A percentile compares a stretch with the other conserved stretches of the same genome.
Evolutionary conservation across 2,797 vertebrate species (phyloP).

Genomic region (Typhlichthys eigenmanni): DNA sequence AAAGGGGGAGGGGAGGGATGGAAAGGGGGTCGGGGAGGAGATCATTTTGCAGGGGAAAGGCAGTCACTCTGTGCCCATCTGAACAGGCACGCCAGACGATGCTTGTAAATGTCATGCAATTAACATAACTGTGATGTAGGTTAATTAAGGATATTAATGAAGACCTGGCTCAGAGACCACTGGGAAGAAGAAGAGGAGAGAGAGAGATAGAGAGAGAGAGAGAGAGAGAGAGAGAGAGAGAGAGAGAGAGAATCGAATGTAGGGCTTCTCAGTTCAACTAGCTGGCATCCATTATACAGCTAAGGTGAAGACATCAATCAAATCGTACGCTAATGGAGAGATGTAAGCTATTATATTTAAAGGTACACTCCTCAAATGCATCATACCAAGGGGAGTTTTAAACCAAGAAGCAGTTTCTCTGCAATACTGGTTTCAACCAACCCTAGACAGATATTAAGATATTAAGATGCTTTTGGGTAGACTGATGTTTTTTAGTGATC

Average conservation of each 20-base stretch:
- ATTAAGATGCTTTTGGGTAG: too few relatives aligned
- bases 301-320: neutral
- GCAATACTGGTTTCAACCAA: too few relatives aligned
- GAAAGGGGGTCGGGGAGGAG: constrained; percentile 18
- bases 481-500: too few relatives aligned
- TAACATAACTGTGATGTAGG: constrained; percentile 55
- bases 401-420: too few relatives aligned
- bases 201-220: constrained; percentile 14
- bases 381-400: too few relatives aligned
- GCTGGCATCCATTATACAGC: neutral
- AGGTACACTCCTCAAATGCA: too few relatives aligned
- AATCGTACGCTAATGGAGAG: too few relatives aligned
- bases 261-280: neutral
- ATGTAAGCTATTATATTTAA: too few relatives aligned
- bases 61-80: constrained; percentile 18
- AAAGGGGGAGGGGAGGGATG: constrained; percentile 23
- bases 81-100: constrained; percentile 47
- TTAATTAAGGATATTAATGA: constrained; percentile 59
- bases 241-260: neutral
- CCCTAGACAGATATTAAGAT: too few relatives aligned
- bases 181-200: constrained; percentile 1
- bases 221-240: constrained; percentile 12
- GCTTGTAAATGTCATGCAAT: constrained; percentile 64
- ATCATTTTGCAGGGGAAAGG: neutral
- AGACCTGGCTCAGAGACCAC: constrained; percentile 20